A percentile compares a stretch with the other conserved stretches of the same genome.
These are phyloP conservation scores for Oscheius sp. DNA, from an alignment of 2,888 invertebrate genomes.

Conservation along the genomic window DNA sequence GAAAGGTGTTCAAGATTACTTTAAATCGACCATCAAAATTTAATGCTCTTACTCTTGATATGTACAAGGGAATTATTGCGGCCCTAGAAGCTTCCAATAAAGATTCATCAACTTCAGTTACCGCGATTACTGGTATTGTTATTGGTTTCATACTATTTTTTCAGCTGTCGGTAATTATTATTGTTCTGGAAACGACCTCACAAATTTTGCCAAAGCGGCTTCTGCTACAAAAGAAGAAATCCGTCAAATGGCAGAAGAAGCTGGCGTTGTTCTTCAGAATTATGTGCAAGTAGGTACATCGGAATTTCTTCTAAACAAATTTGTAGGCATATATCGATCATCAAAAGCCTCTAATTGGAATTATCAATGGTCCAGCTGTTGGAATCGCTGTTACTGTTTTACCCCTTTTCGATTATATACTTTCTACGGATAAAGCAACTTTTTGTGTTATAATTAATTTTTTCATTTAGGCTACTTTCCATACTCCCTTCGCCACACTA, in stretches of 20 bases:
- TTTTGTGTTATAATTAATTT: background rate
- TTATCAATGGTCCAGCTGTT: constrained; percentile 92
- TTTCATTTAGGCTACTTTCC: constrained; percentile 81
- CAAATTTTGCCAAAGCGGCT: constrained; percentile 70
- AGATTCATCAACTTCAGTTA: constrained; percentile 78
- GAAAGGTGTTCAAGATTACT: constrained; percentile 61
- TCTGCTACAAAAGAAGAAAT: constrained; percentile 50
- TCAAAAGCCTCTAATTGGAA: constrained; percentile 85
- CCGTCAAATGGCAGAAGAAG: constrained; percentile 54
- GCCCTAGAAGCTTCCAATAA: constrained; percentile 69
- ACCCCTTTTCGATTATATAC: constrained; percentile 86
- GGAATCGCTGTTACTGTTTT: constrained; percentile 86
- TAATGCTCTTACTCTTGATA: constrained; percentile 67
- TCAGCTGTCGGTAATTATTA: constrained; percentile 79
- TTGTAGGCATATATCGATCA: constrained; percentile 80
- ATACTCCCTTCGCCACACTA: constrained; percentile 85
- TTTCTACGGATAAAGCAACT: constrained; percentile 80
- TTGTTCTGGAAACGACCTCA: constrained; percentile 84
- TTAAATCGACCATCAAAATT: constrained; percentile 51
- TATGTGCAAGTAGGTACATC: constrained; percentile 54
- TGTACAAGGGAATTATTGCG: constrained; percentile 55
- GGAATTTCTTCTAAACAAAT: background rate
- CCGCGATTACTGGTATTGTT: constrained; percentile 79
- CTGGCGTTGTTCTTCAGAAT: constrained; percentile 54
- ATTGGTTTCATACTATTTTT: background rate